Evolutionary conservation across 2,113 vertebrate genomes (phyloP), one percentile per base, ranked within the genome.

Genomic region (Anarhynchus alexandrinus): DNA sequence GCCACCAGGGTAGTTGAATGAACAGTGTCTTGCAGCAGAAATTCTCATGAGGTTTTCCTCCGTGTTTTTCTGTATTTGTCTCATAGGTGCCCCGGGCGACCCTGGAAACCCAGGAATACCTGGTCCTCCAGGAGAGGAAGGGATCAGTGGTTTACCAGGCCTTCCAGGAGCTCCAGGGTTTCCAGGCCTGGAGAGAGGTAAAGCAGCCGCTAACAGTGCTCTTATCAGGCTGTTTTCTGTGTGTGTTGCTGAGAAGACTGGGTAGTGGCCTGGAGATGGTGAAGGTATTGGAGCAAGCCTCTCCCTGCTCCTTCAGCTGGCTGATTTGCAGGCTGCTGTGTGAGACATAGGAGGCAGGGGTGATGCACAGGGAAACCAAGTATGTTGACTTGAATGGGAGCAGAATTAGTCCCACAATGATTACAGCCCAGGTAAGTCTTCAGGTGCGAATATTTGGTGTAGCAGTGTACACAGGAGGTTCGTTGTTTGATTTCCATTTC

Each of bases 81-180:
- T 70, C 64, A 54, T 16, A 99, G 99, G 99, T 93, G 94, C 89
- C 62, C 96, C 73, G 2, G 99, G 99, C 79, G 98, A 98, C 34
- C 90, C 96, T 6, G 99, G 99, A 27, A 23, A 55, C 21, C 91
- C 80, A 2, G 99, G 99, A 27, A 21, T 61, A 22, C 98, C 98
- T 16, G 99, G 99, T 11, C 22, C 82, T 58, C 97, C 89, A 71
- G 99, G 99, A 84, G 98, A 99, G 9, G 81, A 88, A 80, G 99
- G 99, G 27, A 3, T 76, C 45, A 47, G 64, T 52, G 99, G 99
- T 12, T 88, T 69, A 10, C 97, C 95, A 70, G 99, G 99, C 67
- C 66, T 59, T 57, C 98, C 98, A n/a, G 99, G 99, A 10, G 52
- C 42, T 59, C 98, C 98, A 61, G 99, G 99, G 11, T 72, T 93